phyloP scores from a whole-genome alignment of 2,888 invertebrate species.

The Lasius platythorax region DNA sequence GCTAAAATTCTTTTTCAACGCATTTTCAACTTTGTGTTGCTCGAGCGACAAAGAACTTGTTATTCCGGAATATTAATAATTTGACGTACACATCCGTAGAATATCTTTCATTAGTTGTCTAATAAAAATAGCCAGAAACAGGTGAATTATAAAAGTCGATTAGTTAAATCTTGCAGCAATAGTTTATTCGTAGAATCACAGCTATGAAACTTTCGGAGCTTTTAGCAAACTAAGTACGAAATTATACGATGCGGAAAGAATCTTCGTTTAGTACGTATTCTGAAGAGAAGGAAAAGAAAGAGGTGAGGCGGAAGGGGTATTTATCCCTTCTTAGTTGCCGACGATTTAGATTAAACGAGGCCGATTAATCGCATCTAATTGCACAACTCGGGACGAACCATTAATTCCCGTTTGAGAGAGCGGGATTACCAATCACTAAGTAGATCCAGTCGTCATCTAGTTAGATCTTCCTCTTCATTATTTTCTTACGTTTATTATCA shows the following conservation, averaged over 20 bases:
- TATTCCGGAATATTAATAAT: not conserved
- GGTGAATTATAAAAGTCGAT: conserved; percentile 15
- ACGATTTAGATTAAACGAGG: conserved; percentile 63
- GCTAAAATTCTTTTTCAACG: not conserved
- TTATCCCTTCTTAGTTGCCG: conserved; percentile 27
- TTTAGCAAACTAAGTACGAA: conserved; percentile 27
- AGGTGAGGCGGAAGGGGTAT: not conserved
- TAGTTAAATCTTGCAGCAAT: not conserved
- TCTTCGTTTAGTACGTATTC: conserved; percentile 29
- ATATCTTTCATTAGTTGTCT: not conserved
- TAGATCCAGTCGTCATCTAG: conserved; percentile 46
- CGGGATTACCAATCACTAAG: conserved; percentile 68
- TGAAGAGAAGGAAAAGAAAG: not conserved
- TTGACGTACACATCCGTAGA: not conserved
- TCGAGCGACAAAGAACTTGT: not conserved
- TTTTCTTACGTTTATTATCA: not conserved
- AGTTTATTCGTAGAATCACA: conserved; percentile 9
- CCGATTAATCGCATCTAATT: conserved; percentile 71
- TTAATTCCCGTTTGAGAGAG: conserved; percentile 72
- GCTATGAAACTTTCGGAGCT: conserved; percentile 23
- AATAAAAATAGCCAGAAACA: not conserved
- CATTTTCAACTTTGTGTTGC: not conserved
- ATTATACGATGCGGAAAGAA: conserved; percentile 55
- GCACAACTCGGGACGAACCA: conserved; percentile 68
- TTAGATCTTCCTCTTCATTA: conserved; percentile 20